These are phyloP conservation scores for Pandemis cinnamomeana DNA, from an alignment of 2,888 invertebrate species.

Conservation along the genomic window DNA sequence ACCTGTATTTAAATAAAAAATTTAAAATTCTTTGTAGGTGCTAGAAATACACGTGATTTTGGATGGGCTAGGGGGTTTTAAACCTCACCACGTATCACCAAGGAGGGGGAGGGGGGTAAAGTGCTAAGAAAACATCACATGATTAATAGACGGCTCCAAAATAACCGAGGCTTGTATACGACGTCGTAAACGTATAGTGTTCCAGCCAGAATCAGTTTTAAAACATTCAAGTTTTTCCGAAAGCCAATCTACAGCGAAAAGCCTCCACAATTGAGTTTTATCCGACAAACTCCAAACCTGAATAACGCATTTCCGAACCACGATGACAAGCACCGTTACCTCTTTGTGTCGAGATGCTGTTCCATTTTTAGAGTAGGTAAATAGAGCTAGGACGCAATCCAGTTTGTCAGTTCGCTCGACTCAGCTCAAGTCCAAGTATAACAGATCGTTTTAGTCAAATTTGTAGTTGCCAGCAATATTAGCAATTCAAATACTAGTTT, in stretches of 20 bases:
- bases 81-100: no score
- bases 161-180: no score
- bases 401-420: conserved; percentile 3
- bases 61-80: no score
- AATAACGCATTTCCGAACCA: not conserved
- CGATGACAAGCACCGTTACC: not conserved
- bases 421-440: not conserved
- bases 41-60: no score
- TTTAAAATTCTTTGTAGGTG: no score
- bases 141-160: no score
- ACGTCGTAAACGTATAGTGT: no score
- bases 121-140: no score
- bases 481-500: conserved; percentile 28
- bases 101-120: no score
- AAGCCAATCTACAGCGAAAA: conserved; percentile 7
- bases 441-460: conserved; percentile 6
- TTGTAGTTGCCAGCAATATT: conserved; percentile 14
- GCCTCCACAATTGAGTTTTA: conserved; percentile 17
- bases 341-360: conserved; percentile 1
- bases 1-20: no score
- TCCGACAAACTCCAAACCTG: conserved; percentile 4
- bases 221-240: conserved; percentile 4
- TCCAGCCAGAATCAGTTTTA: not conserved
- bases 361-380: conserved; percentile 1
- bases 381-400: not conserved